A percentile compares a stretch with the other conserved stretches of the same genome.
phyloP scores from a whole-genome alignment of 2,888 invertebrate species.

The Drosophila austrosaltans region DNA sequence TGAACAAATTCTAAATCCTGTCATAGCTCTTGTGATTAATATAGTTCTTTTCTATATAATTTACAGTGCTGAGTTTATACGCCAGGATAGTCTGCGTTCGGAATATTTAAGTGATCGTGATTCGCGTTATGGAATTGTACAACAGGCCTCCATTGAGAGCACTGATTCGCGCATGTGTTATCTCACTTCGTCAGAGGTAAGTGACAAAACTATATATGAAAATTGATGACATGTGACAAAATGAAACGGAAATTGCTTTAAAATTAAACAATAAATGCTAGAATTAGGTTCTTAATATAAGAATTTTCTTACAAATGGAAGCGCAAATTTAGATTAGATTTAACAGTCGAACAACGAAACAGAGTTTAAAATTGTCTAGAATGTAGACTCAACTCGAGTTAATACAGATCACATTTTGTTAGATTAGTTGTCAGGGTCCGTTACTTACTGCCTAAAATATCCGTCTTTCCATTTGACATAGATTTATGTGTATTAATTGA shows the following conservation, averaged over 20 bases:
- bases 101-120: constrained; percentile 96
- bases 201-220: constrained; percentile 80
- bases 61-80: constrained; percentile 91
- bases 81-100: constrained; percentile 94
- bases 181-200: constrained; percentile 97
- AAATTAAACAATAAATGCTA: not conserved
- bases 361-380: too few relatives aligned
- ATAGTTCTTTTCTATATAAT: not conserved
- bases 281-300: too few relatives aligned
- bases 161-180: constrained; percentile 97
- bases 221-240: not conserved
- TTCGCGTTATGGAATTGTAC: constrained; percentile 93
- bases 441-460: too few relatives aligned
- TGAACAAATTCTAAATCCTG: not conserved
- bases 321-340: too few relatives aligned
- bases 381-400: too few relatives aligned
- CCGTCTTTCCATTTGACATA: too few relatives aligned
- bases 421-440: too few relatives aligned
- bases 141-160: constrained; percentile 96
- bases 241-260: not conserved
- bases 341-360: too few relatives aligned
- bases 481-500: too few relatives aligned
- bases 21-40: constrained; percentile 68
- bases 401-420: too few relatives aligned
- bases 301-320: too few relatives aligned